Percentiles rank a stretch among this genome's conserved stretches.
Evolutionary conservation across 2,888 invertebrate genomes (phyloP).

Genomic region (Synergus umbraculus): DNA sequence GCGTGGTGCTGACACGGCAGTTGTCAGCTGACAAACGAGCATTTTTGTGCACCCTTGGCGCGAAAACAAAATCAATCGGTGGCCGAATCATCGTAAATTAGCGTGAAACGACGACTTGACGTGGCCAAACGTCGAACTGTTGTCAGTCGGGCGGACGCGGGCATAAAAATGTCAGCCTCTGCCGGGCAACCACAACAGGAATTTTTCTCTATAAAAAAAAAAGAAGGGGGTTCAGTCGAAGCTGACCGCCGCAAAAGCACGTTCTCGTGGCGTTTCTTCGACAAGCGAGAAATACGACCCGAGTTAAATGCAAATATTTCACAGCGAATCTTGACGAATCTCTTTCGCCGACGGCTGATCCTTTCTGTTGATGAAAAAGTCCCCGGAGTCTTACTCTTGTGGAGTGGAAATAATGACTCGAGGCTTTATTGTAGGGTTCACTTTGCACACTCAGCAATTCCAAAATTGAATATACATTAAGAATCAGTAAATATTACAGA

Average conservation of each 20-base stretch:
- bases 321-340: constrained; percentile 34
- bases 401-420: neutral
- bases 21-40: constrained; percentile 43
- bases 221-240: constrained; percentile 31
- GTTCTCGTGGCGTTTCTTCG: constrained; percentile 40
- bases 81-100: constrained; percentile 72
- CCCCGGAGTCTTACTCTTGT: neutral
- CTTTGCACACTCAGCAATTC: neutral
- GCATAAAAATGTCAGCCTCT: constrained; percentile 67
- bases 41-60: constrained; percentile 47
- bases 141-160: constrained; percentile 57
- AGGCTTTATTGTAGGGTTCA: constrained; percentile 7
- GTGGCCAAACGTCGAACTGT: constrained; percentile 56
- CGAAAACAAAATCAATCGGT: constrained; percentile 69
- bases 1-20: constrained; percentile 23
- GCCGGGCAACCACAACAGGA: constrained; percentile 22
- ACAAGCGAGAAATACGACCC: constrained; percentile 38
- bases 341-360: constrained; percentile 15
- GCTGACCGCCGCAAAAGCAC: constrained; percentile 42
- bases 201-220: constrained; percentile 45
- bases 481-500: neutral
- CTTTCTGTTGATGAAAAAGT: constrained; percentile 6
- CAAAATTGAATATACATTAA: neutral
- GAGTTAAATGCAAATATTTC: constrained; percentile 40
- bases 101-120: constrained; percentile 64